These are phyloP conservation scores for Aproaerema taeniolella DNA, from an alignment of 2,888 invertebrate genomes.

Conservation along the genomic window DNA sequence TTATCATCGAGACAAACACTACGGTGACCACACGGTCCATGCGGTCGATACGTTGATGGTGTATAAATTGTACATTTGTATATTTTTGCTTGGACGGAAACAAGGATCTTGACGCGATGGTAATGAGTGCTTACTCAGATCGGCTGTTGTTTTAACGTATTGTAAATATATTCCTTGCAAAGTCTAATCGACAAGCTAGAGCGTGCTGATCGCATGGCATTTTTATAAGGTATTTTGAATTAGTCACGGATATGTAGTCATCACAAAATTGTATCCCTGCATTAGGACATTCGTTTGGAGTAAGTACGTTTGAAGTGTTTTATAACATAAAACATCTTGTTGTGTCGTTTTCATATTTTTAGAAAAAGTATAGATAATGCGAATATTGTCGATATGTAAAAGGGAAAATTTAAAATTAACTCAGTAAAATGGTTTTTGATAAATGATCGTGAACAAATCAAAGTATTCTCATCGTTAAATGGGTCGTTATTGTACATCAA, in stretches of 20 bases:
- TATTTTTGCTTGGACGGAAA: slow-evolving; percentile 66
- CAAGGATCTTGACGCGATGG: slow-evolving; percentile 50
- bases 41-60: slow-evolving; percentile 43
- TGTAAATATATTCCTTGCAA: slow-evolving; percentile 22
- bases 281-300: slow-evolving; percentile 56
- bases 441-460: slow-evolving; percentile 61
- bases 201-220: slow-evolving; percentile 31
- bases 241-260: slow-evolving; percentile 66
- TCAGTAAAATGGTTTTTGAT: slow-evolving; percentile 52
- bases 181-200: not conserved
- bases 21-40: no score
- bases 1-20: no score
- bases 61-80: slow-evolving; percentile 75
- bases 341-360: slow-evolving; percentile 73
- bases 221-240: slow-evolving; percentile 53
- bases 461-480: slow-evolving; percentile 64
- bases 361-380: slow-evolving; percentile 58
- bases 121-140: not conserved
- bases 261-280: slow-evolving; percentile 64
- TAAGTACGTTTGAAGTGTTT: slow-evolving; percentile 59
- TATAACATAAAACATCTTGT: slow-evolving; percentile 61
- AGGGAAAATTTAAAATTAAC: slow-evolving; percentile 48
- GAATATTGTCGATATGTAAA: slow-evolving; percentile 55
- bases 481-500: slow-evolving; percentile 61
- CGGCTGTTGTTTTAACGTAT: slow-evolving; percentile 6